phyloP scores from a whole-genome alignment of 2,888 invertebrate species.

The Lepas anatifera region DNA sequence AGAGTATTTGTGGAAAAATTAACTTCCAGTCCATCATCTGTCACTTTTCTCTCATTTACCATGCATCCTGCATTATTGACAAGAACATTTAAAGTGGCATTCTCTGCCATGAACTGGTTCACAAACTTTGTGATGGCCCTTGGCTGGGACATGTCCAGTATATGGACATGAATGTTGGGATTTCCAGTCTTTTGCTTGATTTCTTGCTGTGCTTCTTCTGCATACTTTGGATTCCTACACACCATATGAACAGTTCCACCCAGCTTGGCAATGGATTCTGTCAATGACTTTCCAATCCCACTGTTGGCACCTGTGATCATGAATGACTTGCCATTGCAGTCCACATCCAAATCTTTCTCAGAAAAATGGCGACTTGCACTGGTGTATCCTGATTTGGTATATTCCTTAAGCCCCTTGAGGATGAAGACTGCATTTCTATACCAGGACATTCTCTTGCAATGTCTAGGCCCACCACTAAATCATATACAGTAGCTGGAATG shows the following conservation, averaged over 20 bases:
- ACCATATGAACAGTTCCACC: constrained; percentile 39
- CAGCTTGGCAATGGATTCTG: constrained; percentile 35
- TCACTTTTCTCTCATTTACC: constrained; percentile 33
- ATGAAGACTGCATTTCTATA: neutral
- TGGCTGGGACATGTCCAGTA: constrained; percentile 37
- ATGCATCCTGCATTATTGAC: constrained; percentile 41
- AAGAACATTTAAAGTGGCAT: constrained; percentile 33
- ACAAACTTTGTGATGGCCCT: constrained; percentile 34
- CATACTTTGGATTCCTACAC: constrained; percentile 35
- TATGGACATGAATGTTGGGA: constrained; percentile 36
- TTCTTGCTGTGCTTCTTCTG: constrained; percentile 33
- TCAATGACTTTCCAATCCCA: constrained; percentile 37
- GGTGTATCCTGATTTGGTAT: neutral
- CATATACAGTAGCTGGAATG: too few species aligned
- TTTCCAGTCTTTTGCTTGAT: constrained; percentile 33
- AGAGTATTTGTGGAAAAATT: constrained; percentile 41
- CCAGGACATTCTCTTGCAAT: constrained; percentile 15
- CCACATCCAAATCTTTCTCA: constrained; percentile 30
- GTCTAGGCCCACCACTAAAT: too few species aligned
- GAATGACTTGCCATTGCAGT: constrained; percentile 26
- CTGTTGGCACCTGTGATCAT: constrained; percentile 26
- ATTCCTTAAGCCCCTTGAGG: neutral
- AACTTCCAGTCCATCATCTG: constrained; percentile 34
- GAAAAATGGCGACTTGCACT: constrained; percentile 16
- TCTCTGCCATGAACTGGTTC: constrained; percentile 31